Percentiles rank a stretch among this genome's conserved stretches.
Evolutionary conservation across 2,113 vertebrate genomes (phyloP).

Genomic region (Myiopsitta monachus): DNA sequence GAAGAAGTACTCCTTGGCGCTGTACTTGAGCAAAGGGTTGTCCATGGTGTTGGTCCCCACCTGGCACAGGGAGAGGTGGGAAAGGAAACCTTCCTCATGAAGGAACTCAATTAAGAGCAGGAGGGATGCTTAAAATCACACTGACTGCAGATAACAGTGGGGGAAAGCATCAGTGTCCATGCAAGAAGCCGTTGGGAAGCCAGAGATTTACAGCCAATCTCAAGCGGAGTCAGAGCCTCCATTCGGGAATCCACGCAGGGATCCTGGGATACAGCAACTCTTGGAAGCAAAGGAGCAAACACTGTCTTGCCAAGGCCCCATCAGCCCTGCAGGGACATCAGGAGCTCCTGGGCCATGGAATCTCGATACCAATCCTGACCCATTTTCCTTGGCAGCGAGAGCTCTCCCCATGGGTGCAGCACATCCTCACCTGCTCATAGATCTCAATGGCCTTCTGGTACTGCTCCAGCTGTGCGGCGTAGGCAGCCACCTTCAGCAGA

Average conservation of each 20-base stretch:
- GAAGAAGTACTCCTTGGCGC: conserved; percentile 98
- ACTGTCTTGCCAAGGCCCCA: fast-evolving
- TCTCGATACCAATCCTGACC: fast-evolving
- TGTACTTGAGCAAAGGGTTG: conserved; percentile 95
- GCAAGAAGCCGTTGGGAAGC: background rate
- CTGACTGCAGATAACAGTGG: fast-evolving
- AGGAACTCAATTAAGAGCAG: background rate
- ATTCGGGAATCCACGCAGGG: background rate
- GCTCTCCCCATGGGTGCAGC: fast-evolving
- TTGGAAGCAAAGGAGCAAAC: background rate
- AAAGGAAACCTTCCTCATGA: background rate
- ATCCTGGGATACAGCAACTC: background rate
- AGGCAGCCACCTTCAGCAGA: conserved; percentile 94
- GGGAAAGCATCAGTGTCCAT: fast-evolving
- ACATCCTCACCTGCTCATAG: conserved; percentile 89
- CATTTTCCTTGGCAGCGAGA: background rate
- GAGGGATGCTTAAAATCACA: background rate
- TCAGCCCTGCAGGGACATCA: fast-evolving
- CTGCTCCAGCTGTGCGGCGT: conserved; percentile 94
- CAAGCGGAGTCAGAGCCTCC: background rate
- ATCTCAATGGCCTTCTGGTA: conserved; percentile 96
- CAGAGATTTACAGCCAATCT: background rate
- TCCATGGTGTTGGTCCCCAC: conserved; percentile 96
- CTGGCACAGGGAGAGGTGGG: conserved; percentile 50
- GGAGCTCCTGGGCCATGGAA: background rate